Conservation (phyloP, 2,113 vertebrate genomes). For the Lepisosteus osseus region DNA sequence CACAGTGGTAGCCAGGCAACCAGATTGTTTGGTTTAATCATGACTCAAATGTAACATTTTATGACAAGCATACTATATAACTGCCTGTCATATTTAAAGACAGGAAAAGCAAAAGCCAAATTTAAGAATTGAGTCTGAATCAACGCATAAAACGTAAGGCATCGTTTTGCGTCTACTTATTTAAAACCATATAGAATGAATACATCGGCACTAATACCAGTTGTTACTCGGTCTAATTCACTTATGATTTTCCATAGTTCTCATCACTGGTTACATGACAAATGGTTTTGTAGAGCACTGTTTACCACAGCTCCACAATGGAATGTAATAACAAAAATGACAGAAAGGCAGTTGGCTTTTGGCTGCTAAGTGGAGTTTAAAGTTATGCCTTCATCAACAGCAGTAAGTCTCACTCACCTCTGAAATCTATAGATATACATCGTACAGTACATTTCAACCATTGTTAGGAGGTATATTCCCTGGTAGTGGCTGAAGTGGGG, state of each 20-base stretch:
- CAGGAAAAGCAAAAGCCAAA: constrained; percentile 31
- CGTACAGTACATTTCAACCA: not conserved
- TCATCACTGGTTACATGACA: not conserved
- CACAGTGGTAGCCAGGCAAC: constrained; percentile 61
- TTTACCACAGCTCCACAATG: constrained; percentile 49
- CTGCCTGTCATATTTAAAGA: constrained; percentile 47
- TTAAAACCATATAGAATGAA: constrained; percentile 40
- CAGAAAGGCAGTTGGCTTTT: constrained; percentile 7
- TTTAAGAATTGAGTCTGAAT: constrained; percentile 12
- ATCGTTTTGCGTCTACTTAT: constrained; percentile 14
- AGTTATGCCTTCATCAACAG: not conserved
- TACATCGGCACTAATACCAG: not conserved
- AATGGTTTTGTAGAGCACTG: constrained; percentile 6
- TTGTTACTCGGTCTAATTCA: constrained; percentile 3
- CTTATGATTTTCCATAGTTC: not conserved
- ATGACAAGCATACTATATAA: constrained; percentile 43
- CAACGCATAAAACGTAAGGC: not conserved
- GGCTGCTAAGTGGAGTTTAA: not conserved
- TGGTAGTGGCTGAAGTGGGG: not conserved
- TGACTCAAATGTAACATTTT: constrained; percentile 51
- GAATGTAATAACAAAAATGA: constrained; percentile 39
- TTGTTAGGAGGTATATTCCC: constrained; percentile 2
- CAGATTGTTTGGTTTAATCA: constrained; percentile 46
- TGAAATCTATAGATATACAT: not conserved
- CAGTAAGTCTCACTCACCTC: not conserved